Conservation (phyloP, 1,140 invertebrate genomes). For the Nixonia krombeini region DNA sequence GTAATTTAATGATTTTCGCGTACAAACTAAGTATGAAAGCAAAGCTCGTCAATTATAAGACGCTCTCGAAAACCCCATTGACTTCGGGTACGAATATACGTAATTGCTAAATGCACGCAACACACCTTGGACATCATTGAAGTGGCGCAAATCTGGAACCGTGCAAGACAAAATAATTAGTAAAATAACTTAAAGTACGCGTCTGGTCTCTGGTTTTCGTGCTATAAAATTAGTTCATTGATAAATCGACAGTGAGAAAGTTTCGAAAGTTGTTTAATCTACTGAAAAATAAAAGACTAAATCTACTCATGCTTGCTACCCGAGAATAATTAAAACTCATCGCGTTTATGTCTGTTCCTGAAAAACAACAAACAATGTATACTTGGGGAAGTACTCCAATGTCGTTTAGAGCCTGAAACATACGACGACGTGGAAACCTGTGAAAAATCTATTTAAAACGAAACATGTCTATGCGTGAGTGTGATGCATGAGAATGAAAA, state of each 20-base stretch:
- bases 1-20: background rate
- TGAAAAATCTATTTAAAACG: too few relatives aligned
- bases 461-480: conserved; percentile 14
- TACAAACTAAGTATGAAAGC: background rate
- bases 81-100: background rate
- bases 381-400: conserved; percentile 15
- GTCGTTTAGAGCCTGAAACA: too few relatives aligned
- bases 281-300: conserved; percentile 30
- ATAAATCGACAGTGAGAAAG: background rate
- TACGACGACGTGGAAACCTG: too few relatives aligned
- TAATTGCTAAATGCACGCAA: too few relatives aligned
- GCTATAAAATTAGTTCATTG: conserved; percentile 1
- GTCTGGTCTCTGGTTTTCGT: background rate
- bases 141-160: background rate
- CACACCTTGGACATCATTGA: too few relatives aligned
- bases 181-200: background rate
- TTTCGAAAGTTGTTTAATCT: background rate
- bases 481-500: conserved; percentile 28
- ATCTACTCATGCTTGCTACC: conserved; percentile 41
- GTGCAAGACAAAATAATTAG: conserved; percentile 3
- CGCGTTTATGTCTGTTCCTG: conserved; percentile 3
- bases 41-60: background rate
- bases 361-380: conserved; percentile 23
- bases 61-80: background rate
- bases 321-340: conserved; percentile 15